Conservation (phyloP, 2,888 invertebrate genomes). For the Tenthredo livida region DNA sequence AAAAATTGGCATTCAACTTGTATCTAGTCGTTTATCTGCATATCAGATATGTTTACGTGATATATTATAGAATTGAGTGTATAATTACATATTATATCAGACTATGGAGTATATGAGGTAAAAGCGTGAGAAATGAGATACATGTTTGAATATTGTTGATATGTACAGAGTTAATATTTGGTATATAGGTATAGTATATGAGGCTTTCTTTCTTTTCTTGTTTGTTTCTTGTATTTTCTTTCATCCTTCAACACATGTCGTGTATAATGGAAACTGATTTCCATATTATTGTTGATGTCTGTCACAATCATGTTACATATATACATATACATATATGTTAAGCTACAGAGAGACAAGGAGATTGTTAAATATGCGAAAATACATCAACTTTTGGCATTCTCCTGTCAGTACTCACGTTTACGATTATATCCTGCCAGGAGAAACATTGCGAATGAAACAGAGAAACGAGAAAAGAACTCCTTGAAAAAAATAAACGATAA, state of each 20-base stretch:
- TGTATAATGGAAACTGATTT: neutral
- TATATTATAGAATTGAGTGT: neutral
- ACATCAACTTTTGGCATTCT: constrained; percentile 52
- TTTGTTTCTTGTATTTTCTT: neutral
- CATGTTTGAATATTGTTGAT: neutral
- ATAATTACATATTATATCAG: neutral
- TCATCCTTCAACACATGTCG: neutral
- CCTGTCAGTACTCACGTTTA: constrained; percentile 80
- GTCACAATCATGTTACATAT: neutral
- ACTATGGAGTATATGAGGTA: constrained; percentile 9
- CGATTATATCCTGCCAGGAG: constrained; percentile 79
- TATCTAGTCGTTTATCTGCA: neutral
- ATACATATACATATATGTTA: neutral
- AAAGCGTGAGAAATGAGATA: neutral
- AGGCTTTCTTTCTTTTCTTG: neutral
- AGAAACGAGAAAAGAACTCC: constrained; percentile 71
- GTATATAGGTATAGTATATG: neutral
- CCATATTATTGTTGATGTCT: neutral
- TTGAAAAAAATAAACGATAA: constrained; percentile 53
- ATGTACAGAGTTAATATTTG: neutral
- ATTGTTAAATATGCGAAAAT: constrained; percentile 39
- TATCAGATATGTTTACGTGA: neutral
- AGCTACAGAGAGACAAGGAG: constrained; percentile 11
- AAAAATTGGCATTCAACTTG: constrained; percentile 35
- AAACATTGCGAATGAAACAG: constrained; percentile 74